Base-by-base conservation (phyloP, 2,888 invertebrate species). In the Julus scanicus region DNA sequence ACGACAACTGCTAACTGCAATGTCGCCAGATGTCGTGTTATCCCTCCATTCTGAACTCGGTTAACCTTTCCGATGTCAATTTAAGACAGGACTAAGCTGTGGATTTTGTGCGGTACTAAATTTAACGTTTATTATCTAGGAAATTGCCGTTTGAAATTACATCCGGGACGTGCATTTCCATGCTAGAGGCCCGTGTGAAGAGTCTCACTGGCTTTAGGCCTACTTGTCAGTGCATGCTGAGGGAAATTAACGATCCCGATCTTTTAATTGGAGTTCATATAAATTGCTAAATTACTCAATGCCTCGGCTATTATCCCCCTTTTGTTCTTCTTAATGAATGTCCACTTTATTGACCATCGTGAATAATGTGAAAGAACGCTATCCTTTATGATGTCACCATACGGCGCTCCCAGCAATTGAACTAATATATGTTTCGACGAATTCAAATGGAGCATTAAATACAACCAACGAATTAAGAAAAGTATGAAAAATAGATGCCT, bases 231-330 rank as follows among this genome's bases (percentile, higher is more conserved):
- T 29, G 71, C 71, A 29, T 9, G 71, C 29, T 71, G 71, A 71
- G 71, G 53, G 71, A 71, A 71, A 71, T 71, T 71, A 71, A 71
- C 71, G 71, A 71, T 71, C 71, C 71, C 71, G 71, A 71, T 71
- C 71, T 71, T 71, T 71, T 71, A 71, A 71, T 71, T 71, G 71
- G 29, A 71, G 71, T 71, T 71, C 71, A 71, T 71, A 71, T 71
- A 71, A 71, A 71, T 71, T 71, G 71, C 71, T 71, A 71, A 71
- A 71, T 71, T 71, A 71, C 71, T 71, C 71, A 71, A 71, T 71
- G 71, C 29, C 71, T 8, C 71, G 9, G 9, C 71, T n/a, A 71
- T 71, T 71, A 29, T 71, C 71, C 71, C 3, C 9, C 29, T 71
- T 71, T 71, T 71, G 29, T 71, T 29, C 71, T 71, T 71, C 71